These are phyloP conservation scores for Bhutanitis thaidina DNA, from an alignment of 2,888 invertebrate species.

Conservation along the genomic window DNA sequence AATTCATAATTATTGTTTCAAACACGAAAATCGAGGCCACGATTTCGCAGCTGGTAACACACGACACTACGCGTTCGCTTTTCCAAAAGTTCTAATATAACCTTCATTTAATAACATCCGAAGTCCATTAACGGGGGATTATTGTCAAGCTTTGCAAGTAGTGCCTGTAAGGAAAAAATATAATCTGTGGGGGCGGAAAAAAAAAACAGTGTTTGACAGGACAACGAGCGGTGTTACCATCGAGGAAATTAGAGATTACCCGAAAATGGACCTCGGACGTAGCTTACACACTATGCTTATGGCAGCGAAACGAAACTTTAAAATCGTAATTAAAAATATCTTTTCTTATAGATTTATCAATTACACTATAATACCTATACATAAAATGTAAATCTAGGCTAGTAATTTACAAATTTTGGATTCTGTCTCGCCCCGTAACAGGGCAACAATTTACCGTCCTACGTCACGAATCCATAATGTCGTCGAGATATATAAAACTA, in stretches of 20 bases:
- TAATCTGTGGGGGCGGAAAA: not conserved
- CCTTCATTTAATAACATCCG: constrained; percentile 1
- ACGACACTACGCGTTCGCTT: not conserved
- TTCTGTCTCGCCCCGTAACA: constrained; percentile 25
- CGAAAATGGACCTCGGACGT: constrained; percentile 47
- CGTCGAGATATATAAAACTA: constrained; percentile 43
- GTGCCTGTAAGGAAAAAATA: not conserved
- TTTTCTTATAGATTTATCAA: constrained; percentile 53
- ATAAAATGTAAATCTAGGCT: constrained; percentile 45
- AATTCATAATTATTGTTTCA: not conserved
- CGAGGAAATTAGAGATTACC: constrained; percentile 30
- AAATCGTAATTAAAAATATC: constrained; percentile 69
- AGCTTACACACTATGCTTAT: constrained; percentile 51
- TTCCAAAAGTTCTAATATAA: constrained; percentile 4
- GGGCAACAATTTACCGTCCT: not conserved
- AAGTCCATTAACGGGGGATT: constrained; percentile 10
- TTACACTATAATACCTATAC: constrained; percentile 50
- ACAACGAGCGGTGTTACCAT: constrained; percentile 29
- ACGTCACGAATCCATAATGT: constrained; percentile 19
- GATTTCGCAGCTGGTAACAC: not conserved
- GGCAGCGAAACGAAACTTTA: constrained; percentile 59
- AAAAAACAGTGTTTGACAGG: constrained; percentile 11
- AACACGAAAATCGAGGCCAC: not conserved
- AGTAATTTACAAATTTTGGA: constrained; percentile 61
- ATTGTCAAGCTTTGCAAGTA: constrained; percentile 6